Base-by-base conservation (phyloP, 1,140 invertebrate genomes). In the Proctacanthus coquilletti region DNA sequence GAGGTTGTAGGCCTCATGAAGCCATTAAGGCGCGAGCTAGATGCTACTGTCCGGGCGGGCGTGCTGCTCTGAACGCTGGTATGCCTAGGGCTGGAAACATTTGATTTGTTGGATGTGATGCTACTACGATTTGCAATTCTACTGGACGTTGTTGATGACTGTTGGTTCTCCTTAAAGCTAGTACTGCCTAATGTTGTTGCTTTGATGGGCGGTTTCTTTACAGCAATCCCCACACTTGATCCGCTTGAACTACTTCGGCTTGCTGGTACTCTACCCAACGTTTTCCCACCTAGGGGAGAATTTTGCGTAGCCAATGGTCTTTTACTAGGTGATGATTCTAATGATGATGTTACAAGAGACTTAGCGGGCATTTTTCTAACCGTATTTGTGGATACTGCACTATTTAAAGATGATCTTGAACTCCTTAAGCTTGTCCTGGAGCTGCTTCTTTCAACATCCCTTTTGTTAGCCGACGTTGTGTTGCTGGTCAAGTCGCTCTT, bases 321-420 rank as follows among this genome's bases (percentile, higher is more conserved):
- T 27, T 59, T 56, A 42, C 53, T 58, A 18, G 56, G 50, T 23
- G 53, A 53, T 6, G 54, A 56, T 17, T 57, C 53, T 5, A 55
- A 49, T 9, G 54, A 59, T 8, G 52, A 6, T 10, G 36, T 46
- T 37, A 37, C 9, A 9, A 13, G 6, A 3, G 49, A 42, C 38
- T 55, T 61, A 0, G 63, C 54, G 2, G 71, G 66, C 14, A 75
- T 65, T 34, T 75, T 74, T 40, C 77, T 67, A 0, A 85, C 81
- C 0, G 81, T 84, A 45, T 79, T 78, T 0, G 83, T 78, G 4
- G 83, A 86, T 0, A 75, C 76, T 1, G 79, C 72, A 52, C 81
- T 84, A 47, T 84, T 85, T 18, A 87, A 63, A 1, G 83, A 86
- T 46, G 81, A 85, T 4, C 78, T 64, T 1, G 84, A 87, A 44